A percentile compares a stretch with the other conserved stretches of the same genome.
Evolutionary conservation across 2,888 invertebrate species (phyloP).

Genomic region (Pachliopta kotzebuea): DNA sequence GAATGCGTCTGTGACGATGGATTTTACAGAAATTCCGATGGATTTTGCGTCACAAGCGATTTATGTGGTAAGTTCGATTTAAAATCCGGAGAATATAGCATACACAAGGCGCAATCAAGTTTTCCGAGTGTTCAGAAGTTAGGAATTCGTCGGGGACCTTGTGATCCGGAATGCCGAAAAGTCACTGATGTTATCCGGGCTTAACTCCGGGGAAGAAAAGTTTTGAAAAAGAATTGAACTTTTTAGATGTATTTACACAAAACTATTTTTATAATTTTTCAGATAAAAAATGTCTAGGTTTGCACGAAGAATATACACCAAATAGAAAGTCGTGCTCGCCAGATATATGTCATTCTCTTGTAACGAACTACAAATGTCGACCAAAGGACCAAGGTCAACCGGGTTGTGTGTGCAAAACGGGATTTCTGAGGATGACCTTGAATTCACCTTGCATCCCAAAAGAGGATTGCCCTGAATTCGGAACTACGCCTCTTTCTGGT

Average conservation of each 20-base stretch:
- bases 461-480: slow-evolving; percentile 15
- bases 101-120: not conserved
- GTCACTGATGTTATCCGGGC: no score
- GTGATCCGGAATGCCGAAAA: no score
- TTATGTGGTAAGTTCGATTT: slow-evolving; percentile 25
- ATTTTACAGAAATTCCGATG: slow-evolving; percentile 24
- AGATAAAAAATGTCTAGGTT: slow-evolving; percentile 24
- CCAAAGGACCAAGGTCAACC: slow-evolving; percentile 11
- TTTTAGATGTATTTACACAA: not conserved
- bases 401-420: slow-evolving; percentile 20
- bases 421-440: slow-evolving; percentile 13
- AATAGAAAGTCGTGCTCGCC: slow-evolving; percentile 19
- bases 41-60: slow-evolving; percentile 23
- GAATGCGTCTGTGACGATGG: slow-evolving; percentile 26
- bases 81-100: not conserved
- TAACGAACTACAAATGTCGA: slow-evolving; percentile 7
- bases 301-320: slow-evolving; percentile 20
- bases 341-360: slow-evolving; percentile 13
- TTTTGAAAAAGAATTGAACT: no score
- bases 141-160: no score
- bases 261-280: not conserved
- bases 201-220: no score
- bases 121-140: not conserved
- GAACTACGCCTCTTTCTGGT: not conserved
- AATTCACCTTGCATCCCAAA: slow-evolving; percentile 25